Evolutionary conservation across 2,888 invertebrate species (phyloP), one percentile per base, ranked within the genome.

Genomic region (Vanessa cardui): DNA sequence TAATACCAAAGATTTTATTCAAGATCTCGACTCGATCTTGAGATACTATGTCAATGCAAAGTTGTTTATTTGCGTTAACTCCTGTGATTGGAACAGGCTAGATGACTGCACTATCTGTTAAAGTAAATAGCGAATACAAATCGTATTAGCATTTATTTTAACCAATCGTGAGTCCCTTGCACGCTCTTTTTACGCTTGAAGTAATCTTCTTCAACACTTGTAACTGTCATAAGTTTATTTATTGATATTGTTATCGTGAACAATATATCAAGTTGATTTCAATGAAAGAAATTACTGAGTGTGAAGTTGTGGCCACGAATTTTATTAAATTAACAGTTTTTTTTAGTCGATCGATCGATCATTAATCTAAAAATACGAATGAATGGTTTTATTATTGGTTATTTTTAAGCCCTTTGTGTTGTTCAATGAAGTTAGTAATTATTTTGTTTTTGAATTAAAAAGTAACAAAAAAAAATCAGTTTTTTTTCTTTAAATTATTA

Each of bases 221-320:
- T 60, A 67, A 50, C 65, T 61, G 70, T 65, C 68, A 61, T 59
- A 58, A 26, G 31, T 49, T 68, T 69, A 72, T 74, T 74, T 74
- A 74, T 74, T 61, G 67, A 71, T 69, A 73, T 74, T 73, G 70
- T 64, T 72, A 72, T 74, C 74, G 74, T 74, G 74, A 71, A 64
- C 72, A 31, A 69, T 74, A 71, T 69, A 72, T 73, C 73, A 73
- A 68, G 47, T 66, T 65, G 68, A 50, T 68, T 72, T 73, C 70
- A 72, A 71, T 74, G 72, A 72, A 73, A 71, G 72, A 71, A 72
- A 64, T 69, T 68, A 26, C 70, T 60, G 67, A 52, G 66, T 66
- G 65, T 49, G 61, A 56, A 65, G 63, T 59, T 63, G 52, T 33
- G 39, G 54, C 47, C 60, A 64, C 62, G 62, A 62, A 50, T 31